Evolutionary conservation across 2,888 invertebrate genomes (phyloP).

Genomic region (Hoplodrina blanda): DNA sequence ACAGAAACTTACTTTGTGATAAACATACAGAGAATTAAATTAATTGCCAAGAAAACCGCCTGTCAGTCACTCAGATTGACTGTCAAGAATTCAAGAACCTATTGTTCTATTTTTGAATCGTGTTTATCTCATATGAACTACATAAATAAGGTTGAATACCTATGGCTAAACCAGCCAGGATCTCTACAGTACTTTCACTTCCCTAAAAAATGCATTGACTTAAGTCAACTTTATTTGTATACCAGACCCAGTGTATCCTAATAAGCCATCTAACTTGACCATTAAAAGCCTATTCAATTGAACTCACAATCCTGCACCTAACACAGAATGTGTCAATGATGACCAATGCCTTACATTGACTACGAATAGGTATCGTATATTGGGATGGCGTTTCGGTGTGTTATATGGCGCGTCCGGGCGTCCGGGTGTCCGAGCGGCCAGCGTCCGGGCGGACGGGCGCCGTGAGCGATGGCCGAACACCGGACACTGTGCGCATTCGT

Average conservation of each 20-base stretch:
- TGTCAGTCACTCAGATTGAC: too few relatives aligned
- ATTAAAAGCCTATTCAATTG: slow-evolving; percentile 29
- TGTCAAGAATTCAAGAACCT: too few relatives aligned
- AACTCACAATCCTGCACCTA: slow-evolving; percentile 17
- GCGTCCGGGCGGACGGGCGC: slow-evolving; percentile 56
- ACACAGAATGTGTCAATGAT: slow-evolving; percentile 57
- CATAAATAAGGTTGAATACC: too few relatives aligned
- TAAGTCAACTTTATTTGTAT: too few relatives aligned
- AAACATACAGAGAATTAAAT: too few relatives aligned
- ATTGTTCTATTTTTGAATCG: too few relatives aligned
- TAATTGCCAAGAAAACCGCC: too few relatives aligned
- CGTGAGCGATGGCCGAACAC: slow-evolving; percentile 73
- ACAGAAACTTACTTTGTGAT: too few relatives aligned
- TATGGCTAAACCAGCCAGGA: too few relatives aligned
- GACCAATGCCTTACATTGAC: slow-evolving; percentile 53
- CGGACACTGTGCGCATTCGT: slow-evolving; percentile 77
- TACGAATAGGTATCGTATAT: slow-evolving; percentile 53
- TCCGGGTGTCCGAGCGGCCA: slow-evolving; percentile 58
- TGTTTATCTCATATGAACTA: too few relatives aligned
- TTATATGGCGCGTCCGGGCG: slow-evolving; percentile 66
- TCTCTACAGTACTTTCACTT: too few relatives aligned
- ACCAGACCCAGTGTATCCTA: neutral
- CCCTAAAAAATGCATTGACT: too few relatives aligned
- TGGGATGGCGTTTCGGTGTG: slow-evolving; percentile 64
- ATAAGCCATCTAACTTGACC: neutral